Evolutionary conservation across 2,888 invertebrate species (phyloP), one percentile per base, ranked within the genome.

Genomic region (Hypomecis atomaria): DNA sequence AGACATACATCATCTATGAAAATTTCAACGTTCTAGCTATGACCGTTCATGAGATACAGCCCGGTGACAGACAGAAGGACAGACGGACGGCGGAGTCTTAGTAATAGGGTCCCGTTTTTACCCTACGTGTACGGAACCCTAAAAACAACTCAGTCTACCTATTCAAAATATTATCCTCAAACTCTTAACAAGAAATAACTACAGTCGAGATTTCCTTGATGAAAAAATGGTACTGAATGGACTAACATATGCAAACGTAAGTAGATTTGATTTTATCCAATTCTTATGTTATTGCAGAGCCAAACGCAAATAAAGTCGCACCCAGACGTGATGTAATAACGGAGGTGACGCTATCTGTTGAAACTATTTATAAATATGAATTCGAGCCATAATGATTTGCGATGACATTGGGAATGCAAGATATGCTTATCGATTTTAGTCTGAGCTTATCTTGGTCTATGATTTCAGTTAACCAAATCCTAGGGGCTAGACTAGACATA

Each of bases 311-410:
- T 79, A 74, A 54, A 74, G 83, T 81, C 85, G 78, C 86, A 75
- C 86, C 86, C 82, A 83, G 67, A 65, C 73, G 62, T 71, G 80
- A 78, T 89, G 88, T 89, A 88, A 86, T 87, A 88, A 88, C 78
- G 69, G 50, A 64, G 76, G 74, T 87, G 87, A 88, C 85, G 86
- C 66, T 84, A 83, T 84, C 65, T 57, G 57, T 71, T 69, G 70
- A 73, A 71, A 67, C 83, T 88, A 87, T 87, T 86, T 85, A 81
- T 86, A 85, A 78, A 83, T 71, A 61, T 72, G 74, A 74, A 71
- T 77, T 72, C 66, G 64, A 70, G 71, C 74, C 71, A 72, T 80
- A 76, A 64, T 71, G 72, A 79, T 78, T 78, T 72, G 69, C 63
- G 73, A 74, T 81, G 83, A 75, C 83, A 84, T 82, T 84, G 83